Conservation (phyloP, 1,140 invertebrate genomes). For the Odontomachus brunneus region DNA sequence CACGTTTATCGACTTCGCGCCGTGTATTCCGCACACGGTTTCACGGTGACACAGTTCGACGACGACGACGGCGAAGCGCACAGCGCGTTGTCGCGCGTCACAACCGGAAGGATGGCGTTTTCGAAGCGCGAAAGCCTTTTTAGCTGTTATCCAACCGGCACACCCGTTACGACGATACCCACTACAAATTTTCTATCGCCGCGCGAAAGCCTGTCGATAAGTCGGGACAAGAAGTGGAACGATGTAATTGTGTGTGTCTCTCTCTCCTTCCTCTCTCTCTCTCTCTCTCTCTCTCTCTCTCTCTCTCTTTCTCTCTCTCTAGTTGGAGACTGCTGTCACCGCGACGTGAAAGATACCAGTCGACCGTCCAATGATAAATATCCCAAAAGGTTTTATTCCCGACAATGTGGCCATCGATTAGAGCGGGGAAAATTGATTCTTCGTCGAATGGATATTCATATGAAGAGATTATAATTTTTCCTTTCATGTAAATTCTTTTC, state of each 20-base stretch:
- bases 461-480: too few relatives aligned
- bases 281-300: too few relatives aligned
- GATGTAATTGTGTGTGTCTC: background rate
- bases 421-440: too few relatives aligned
- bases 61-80: slow-evolving; percentile 29
- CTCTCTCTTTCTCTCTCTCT: too few relatives aligned
- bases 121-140: slow-evolving; percentile 38
- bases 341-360: background rate
- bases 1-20: slow-evolving; percentile 79
- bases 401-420: too few relatives aligned
- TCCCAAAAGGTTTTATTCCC: too few relatives aligned
- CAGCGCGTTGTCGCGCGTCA: background rate
- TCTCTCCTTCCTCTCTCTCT: too few relatives aligned
- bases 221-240: background rate
- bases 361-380: too few relatives aligned
- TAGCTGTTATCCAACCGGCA: slow-evolving; percentile 24
- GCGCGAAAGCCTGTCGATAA: background rate
- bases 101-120: slow-evolving; percentile 2
- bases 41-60: slow-evolving; percentile 71
- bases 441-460: too few relatives aligned
- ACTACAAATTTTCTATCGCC: background rate
- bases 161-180: background rate
- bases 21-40: slow-evolving; percentile 57
- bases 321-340: background rate
- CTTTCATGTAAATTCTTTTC: too few relatives aligned